phyloP scores from a whole-genome alignment of 2,888 invertebrate genomes.

The Mimumesa dahlbomi region DNA sequence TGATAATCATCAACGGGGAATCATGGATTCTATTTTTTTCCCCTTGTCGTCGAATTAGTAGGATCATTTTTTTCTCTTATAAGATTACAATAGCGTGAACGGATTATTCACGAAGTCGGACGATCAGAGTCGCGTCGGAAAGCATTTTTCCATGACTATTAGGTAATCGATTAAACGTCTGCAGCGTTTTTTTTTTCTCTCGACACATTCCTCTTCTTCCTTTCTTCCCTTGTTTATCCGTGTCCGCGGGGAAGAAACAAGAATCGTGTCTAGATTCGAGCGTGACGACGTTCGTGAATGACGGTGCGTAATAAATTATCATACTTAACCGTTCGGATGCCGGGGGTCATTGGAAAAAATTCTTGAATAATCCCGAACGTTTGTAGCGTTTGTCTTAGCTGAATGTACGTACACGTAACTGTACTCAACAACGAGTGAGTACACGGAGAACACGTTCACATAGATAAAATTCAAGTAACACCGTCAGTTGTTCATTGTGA shows the following conservation, averaged over 20 bases:
- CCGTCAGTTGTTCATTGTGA: too few species aligned
- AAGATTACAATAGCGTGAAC: constrained; percentile 14
- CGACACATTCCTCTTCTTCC: constrained; percentile 43
- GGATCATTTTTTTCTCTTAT: not conserved
- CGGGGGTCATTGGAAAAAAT: too few species aligned
- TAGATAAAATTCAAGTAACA: too few species aligned
- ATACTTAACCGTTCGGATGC: too few species aligned
- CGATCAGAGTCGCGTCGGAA: constrained; percentile 8
- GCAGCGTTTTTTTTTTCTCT: too few species aligned
- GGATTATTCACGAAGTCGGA: constrained; percentile 19
- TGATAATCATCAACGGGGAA: too few species aligned
- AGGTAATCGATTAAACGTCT: constrained; percentile 56
- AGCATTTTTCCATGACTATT: constrained; percentile 30
- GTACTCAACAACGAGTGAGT: too few species aligned
- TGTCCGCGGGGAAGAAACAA: constrained; percentile 33
- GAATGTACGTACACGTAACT: too few species aligned
- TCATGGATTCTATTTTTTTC: not conserved
- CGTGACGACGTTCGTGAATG: constrained; percentile 48
- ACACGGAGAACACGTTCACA: too few species aligned
- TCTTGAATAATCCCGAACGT: too few species aligned
- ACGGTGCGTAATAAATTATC: constrained; percentile 61
- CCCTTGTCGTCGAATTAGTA: too few species aligned
- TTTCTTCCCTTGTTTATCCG: constrained; percentile 41
- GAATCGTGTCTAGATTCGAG: constrained; percentile 41
- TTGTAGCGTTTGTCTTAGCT: too few species aligned